Percentiles rank a stretch among this genome's conserved stretches.
phyloP scores from a whole-genome alignment of 2,888 invertebrate species.

The Nymphalis urticae region DNA sequence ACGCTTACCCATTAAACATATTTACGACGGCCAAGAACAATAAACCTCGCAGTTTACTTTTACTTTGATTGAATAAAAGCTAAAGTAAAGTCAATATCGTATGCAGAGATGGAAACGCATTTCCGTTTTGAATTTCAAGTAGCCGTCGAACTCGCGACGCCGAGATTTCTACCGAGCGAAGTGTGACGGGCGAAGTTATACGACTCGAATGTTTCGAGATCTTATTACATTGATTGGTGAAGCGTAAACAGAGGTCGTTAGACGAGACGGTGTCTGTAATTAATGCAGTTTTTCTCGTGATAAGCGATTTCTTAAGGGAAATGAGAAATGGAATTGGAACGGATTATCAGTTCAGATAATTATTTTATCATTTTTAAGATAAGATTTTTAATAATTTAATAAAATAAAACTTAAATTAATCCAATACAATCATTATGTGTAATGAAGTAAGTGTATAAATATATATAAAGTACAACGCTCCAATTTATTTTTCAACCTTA shows the following conservation, averaged over 20 bases:
- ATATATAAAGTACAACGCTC: too few relatives aligned
- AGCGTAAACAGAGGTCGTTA: slow-evolving; percentile 43
- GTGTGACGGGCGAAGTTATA: slow-evolving; percentile 44
- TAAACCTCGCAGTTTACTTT: slow-evolving; percentile 18
- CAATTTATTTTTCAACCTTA: too few relatives aligned
- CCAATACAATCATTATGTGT: too few relatives aligned
- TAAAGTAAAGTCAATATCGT: slow-evolving; percentile 23
- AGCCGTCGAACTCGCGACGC: slow-evolving; percentile 23
- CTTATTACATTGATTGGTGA: slow-evolving; percentile 44
- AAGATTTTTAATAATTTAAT: too few relatives aligned
- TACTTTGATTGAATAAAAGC: slow-evolving; percentile 21
- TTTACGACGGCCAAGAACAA: not conserved
- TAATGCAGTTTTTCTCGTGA: slow-evolving; percentile 28
- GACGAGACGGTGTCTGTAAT: slow-evolving; percentile 27
- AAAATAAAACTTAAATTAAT: too few relatives aligned
- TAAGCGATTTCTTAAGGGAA: slow-evolving; percentile 27
- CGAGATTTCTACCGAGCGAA: slow-evolving; percentile 46
- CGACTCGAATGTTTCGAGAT: slow-evolving; percentile 35
- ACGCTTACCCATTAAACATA: too few relatives aligned
- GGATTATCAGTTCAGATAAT: not conserved
- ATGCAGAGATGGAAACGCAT: slow-evolving; percentile 32
- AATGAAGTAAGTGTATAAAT: too few relatives aligned
- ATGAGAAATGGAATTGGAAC: not conserved
- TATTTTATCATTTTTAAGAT: too few relatives aligned
- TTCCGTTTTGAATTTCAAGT: slow-evolving; percentile 40